A percentile compares a stretch with the other conserved stretches of the same genome.
Conservation (phyloP, 2,113 vertebrate species). For the Atherinomorus stipes region DNA sequence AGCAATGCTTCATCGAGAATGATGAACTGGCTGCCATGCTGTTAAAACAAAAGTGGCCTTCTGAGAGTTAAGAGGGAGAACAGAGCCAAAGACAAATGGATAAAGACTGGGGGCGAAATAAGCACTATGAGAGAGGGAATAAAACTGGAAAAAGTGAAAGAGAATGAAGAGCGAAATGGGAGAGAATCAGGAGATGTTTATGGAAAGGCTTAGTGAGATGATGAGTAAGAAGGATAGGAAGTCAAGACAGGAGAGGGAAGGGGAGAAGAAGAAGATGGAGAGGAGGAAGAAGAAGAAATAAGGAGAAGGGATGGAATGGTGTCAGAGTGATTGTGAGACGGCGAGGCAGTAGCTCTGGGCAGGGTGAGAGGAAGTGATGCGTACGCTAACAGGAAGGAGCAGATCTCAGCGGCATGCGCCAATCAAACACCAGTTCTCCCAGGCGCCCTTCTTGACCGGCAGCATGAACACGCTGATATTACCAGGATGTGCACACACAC, state of each 20-base stretch:
- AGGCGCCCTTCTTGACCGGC: conserved; percentile 62
- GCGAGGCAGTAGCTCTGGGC: conserved; percentile 74
- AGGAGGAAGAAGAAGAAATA: conserved; percentile 23
- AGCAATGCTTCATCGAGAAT: conserved; percentile 48
- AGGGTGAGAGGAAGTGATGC: conserved; percentile 78
- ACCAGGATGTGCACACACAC: conserved; percentile 30
- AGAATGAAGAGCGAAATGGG: not conserved
- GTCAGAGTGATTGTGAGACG: conserved; percentile 78
- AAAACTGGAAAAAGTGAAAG: conserved; percentile 20
- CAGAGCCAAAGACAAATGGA: conserved; percentile 58
- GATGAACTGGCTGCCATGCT: conserved; percentile 65
- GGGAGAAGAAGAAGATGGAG: not conserved
- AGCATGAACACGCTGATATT: conserved; percentile 53
- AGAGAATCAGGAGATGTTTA: conserved; percentile 21
- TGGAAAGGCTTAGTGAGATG: conserved; percentile 12
- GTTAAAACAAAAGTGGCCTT: conserved; percentile 61
- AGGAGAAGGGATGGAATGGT: conserved; percentile 53
- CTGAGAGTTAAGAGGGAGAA: conserved; percentile 48
- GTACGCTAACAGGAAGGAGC: conserved; percentile 76
- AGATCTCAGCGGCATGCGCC: conserved; percentile 74
- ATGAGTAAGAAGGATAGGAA: conserved; percentile 26
- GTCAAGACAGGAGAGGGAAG: conserved; percentile 10
- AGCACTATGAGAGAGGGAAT: conserved; percentile 7
- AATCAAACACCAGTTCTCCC: conserved; percentile 80
- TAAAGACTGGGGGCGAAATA: conserved; percentile 13